These are phyloP conservation scores for Drosophila athabasca DNA, from an alignment of 1,140 invertebrate genomes.

Conservation along the genomic window DNA sequence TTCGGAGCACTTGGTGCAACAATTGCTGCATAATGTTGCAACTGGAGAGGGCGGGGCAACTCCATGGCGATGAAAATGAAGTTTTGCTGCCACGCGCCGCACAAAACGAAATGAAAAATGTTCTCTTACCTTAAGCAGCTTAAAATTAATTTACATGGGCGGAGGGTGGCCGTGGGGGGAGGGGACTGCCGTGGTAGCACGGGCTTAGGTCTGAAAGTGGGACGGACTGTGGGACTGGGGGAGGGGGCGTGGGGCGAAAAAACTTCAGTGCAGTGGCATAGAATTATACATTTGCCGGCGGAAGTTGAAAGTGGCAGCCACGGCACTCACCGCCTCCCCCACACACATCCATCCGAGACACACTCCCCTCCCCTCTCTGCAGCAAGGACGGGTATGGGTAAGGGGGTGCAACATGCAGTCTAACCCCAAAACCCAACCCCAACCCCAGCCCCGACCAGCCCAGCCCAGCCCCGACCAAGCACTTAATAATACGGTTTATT, in stretches of 20 bases:
- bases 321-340: slow-evolving; percentile 34
- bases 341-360: slow-evolving; percentile 11
- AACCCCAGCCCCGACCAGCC: neutral
- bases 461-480: slow-evolving; percentile 47
- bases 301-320: slow-evolving; percentile 75
- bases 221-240: neutral
- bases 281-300: slow-evolving; percentile 78
- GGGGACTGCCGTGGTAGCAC: neutral
- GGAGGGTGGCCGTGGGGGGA: neutral
- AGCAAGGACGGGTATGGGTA: neutral
- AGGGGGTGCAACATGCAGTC: slow-evolving; percentile 39
- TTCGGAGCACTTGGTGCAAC: slow-evolving; percentile 19
- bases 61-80: slow-evolving; percentile 21
- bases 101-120: slow-evolving; percentile 71
- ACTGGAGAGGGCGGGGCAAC: neutral
- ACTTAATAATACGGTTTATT: slow-evolving; percentile 82
- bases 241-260: neutral
- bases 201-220: slow-evolving; percentile 13
- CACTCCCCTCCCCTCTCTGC: too few relatives aligned
- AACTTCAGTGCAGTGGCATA: slow-evolving; percentile 65
- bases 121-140: slow-evolving; percentile 70
- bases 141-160: slow-evolving; percentile 75
- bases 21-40: slow-evolving; percentile 10
- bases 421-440: slow-evolving; percentile 23
- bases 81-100: slow-evolving; percentile 26